phyloP scores from a whole-genome alignment of 1,140 invertebrate genomes.

The Drosophila lowei region DNA sequence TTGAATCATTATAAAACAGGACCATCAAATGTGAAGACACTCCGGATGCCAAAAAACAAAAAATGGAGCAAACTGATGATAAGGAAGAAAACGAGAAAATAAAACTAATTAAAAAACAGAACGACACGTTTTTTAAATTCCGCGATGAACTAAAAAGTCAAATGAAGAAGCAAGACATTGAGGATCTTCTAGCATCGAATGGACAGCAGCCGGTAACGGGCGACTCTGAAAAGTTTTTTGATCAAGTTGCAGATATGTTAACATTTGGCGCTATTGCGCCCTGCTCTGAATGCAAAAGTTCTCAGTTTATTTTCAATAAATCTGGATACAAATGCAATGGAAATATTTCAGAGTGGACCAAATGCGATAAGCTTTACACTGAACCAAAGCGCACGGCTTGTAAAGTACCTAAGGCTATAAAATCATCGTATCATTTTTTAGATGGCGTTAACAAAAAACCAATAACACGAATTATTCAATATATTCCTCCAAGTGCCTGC shows the following conservation, averaged over 20 bases:
- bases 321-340: conserved; percentile 92
- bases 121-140: conserved; percentile 90
- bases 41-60: conserved; percentile 87
- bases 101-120: conserved; percentile 89
- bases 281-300: conserved; percentile 91
- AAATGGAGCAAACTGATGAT: conserved; percentile 86
- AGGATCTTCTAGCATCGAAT: conserved; percentile 89
- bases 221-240: conserved; percentile 88
- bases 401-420: conserved; percentile 88
- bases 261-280: conserved; percentile 92
- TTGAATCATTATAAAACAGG: conserved; percentile 53
- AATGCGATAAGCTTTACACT: conserved; percentile 90
- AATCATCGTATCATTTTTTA: conserved; percentile 86
- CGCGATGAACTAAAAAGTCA: conserved; percentile 84
- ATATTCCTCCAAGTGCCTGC: conserved; percentile 84
- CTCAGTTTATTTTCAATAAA: conserved; percentile 89
- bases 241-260: conserved; percentile 92
- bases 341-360: conserved; percentile 94
- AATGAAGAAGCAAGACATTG: conserved; percentile 86
- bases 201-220: conserved; percentile 87
- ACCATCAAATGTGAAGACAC: conserved; percentile 85
- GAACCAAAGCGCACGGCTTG: conserved; percentile 90
- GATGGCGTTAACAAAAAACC: conserved; percentile 88
- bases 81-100: conserved; percentile 84
- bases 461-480: conserved; percentile 86